Evolutionary conservation across 2,797 vertebrate species (phyloP), one percentile per base, ranked within the genome.

Genomic region (Scomberomorus guttatus): DNA sequence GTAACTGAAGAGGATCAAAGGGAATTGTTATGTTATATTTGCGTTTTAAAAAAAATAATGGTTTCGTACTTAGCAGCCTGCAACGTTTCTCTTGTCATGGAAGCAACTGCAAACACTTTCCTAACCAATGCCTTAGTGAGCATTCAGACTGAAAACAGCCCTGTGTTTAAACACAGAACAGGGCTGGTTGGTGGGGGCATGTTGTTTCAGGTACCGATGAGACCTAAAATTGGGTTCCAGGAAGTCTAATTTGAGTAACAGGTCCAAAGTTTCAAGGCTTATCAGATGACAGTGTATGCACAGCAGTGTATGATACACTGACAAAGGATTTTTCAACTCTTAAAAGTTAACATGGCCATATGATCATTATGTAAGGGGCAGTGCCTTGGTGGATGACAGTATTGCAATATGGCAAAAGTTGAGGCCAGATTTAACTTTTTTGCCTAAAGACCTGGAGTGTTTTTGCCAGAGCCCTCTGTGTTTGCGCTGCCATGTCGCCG

Each of bases 51-150:
- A n/a, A n/a, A n/a, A n/a, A n/a, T n/a, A n/a, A n/a, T n/a, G n/a
- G n/a, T n/a, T n/a, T n/a, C n/a, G n/a, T n/a, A n/a, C n/a, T n/a
- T n/a, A n/a, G 5, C 3, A 7, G 52, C 62, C 54, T 15, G 3
- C 8, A 7, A 62, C 37, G 20, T 46, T 73, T 83, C 22, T 54
- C 20, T 46, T 34, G 22, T 56, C 59, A 52, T 61, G 44, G 55
- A 59, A 48, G 51, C 57, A 48, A 50, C 18, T 71, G 15, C 20
- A 64, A 67, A 24, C 34, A 62, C 4, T 57, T 71, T 34, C 15
- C 12, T 56, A 9, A 25, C 39, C 12, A 22, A 6, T 60, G 42
- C 50, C 27, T 29, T 32, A 29, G 18, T 2, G 0, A 17, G 3
- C 1, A 1, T 32, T 52, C 12, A 29, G 42, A 18, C 17, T 0